These are phyloP conservation scores for Calonectris borealis DNA, from an alignment of 2,113 vertebrate species.

Conservation along the genomic window DNA sequence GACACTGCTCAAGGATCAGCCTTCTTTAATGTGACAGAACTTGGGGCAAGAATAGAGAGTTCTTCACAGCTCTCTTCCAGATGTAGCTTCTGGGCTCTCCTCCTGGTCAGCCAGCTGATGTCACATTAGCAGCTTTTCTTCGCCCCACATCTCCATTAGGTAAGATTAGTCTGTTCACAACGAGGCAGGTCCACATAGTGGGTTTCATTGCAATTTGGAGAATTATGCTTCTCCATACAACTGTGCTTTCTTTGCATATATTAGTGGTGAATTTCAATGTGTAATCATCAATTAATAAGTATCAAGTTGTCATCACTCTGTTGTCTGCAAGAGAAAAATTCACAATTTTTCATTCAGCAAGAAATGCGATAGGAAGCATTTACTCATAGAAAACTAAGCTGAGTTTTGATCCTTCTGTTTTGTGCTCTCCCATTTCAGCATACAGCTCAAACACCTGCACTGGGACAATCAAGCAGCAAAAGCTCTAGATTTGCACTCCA, in stretches of 20 bases:
- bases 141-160: neutral
- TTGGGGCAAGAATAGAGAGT: neutral
- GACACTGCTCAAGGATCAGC: neutral
- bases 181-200: neutral
- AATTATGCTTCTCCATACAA: neutral
- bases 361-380: neutral
- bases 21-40: neutral
- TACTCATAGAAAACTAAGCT: neutral
- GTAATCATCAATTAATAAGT: conserved; percentile 64
- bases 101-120: neutral
- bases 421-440: neutral
- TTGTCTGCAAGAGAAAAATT: conserved; percentile 52
- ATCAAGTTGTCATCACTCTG: conserved; percentile 71
- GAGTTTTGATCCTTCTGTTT: neutral
- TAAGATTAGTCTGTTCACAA: neutral
- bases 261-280: neutral
- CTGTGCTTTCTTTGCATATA: neutral
- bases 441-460: neutral
- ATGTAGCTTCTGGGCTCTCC: neutral
- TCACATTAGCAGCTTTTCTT: neutral
- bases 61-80: conserved; percentile 20
- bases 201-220: neutral
- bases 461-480: neutral
- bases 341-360: neutral
- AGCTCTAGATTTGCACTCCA: neutral